Evolutionary conservation across 2,888 invertebrate species (phyloP).

Genomic region (Drosophila prostipennis): DNA sequence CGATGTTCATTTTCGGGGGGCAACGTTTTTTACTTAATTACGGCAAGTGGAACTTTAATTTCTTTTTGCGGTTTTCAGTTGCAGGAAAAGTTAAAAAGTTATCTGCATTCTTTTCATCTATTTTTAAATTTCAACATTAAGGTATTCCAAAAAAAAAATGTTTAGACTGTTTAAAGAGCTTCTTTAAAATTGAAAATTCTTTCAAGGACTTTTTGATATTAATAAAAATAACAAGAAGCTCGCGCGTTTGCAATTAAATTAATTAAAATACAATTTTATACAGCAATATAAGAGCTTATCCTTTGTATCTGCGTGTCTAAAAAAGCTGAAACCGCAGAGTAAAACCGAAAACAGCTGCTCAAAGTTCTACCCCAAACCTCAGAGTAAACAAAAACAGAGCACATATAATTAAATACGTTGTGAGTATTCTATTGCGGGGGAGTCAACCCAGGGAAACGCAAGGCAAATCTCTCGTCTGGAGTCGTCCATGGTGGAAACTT

Average conservation of each 20-base stretch:
- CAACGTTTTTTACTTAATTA: not conserved
- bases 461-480: slow-evolving; percentile 8
- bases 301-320: slow-evolving; percentile 1
- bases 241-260: slow-evolving; percentile 10
- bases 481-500: slow-evolving; percentile 40
- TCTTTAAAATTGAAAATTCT: too few species aligned
- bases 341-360: slow-evolving; percentile 28
- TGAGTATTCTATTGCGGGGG: slow-evolving; percentile 30
- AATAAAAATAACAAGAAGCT: too few species aligned
- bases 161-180: too few species aligned
- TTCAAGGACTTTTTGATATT: too few species aligned
- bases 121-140: too few species aligned
- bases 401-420: slow-evolving; percentile 44
- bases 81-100: not conserved
- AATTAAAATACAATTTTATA: slow-evolving; percentile 30
- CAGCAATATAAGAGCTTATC: slow-evolving; percentile 1
- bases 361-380: slow-evolving; percentile 32
- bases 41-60: not conserved
- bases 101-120: not conserved
- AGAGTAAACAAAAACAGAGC: slow-evolving; percentile 20
- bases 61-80: not conserved
- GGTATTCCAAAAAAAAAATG: too few species aligned
- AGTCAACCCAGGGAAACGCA: slow-evolving; percentile 6
- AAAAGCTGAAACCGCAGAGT: slow-evolving; percentile 5
- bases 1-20: slow-evolving; percentile 28